Evolutionary conservation across 53 echinoderm and acorn worm genomes (phyloP).

Genomic region (Paelopatides confundens): DNA sequence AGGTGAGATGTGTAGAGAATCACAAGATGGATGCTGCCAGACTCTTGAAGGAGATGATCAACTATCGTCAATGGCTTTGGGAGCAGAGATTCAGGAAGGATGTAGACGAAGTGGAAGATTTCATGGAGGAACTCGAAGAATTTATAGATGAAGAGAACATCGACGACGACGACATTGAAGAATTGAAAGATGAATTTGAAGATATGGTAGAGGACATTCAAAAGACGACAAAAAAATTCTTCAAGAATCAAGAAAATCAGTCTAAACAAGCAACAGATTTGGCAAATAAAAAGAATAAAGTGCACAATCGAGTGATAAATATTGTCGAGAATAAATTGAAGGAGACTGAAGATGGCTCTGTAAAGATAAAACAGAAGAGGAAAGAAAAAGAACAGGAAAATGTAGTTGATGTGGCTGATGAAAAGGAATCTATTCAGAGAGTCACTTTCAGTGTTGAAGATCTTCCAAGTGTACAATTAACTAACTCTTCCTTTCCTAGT

Average conservation of each 20-base stretch:
- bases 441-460: conserved; percentile 7
- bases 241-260: conserved; percentile 52
- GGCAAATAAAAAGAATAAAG: not conserved
- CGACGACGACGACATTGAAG: conserved; percentile 79
- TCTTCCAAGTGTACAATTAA: conserved; percentile 24
- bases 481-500: not conserved
- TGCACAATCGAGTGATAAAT: not conserved
- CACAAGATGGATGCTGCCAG: conserved; percentile 82
- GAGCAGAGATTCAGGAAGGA: conserved; percentile 77
- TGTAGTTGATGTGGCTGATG: not conserved
- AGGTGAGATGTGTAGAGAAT: conserved; percentile 75
- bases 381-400: not conserved
- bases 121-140: conserved; percentile 90
- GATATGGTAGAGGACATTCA: conserved; percentile 93
- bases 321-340: not conserved
- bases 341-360: not conserved
- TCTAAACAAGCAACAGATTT: not conserved
- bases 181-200: conserved; percentile 94
- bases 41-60: conserved; percentile 84
- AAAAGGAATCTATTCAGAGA: not conserved
- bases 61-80: conserved; percentile 85
- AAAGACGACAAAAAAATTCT: conserved; percentile 72
- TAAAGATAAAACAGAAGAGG: not conserved
- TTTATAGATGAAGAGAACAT: conserved; percentile 84
- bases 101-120: conserved; percentile 79